Percentiles rank a stretch among this genome's conserved stretches.
phyloP scores from a whole-genome alignment of 2,113 vertebrate genomes.

The Eulemur macaco region DNA sequence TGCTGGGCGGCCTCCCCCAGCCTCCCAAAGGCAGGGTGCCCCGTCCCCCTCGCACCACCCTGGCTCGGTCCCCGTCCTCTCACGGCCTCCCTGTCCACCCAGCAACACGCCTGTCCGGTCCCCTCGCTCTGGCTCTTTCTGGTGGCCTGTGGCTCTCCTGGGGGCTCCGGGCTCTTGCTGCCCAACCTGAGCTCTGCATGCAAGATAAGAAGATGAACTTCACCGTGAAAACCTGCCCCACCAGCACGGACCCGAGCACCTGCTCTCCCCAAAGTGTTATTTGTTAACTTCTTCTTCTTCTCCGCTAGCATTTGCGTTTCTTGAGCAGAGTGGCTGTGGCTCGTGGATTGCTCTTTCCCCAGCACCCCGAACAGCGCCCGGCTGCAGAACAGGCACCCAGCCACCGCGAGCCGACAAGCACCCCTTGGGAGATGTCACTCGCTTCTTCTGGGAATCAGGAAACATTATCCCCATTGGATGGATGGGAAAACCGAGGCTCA shows the following conservation, averaged over 20 bases:
- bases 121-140: no score
- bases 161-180: background rate
- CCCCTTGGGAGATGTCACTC: accelerated
- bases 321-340: background rate
- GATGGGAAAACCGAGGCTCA: background rate
- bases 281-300: background rate
- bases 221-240: accelerated
- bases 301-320: background rate
- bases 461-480: accelerated
- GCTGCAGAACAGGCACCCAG: accelerated
- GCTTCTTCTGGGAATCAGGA: background rate
- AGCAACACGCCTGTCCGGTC: accelerated
- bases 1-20: background rate
- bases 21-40: background rate
- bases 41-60: background rate
- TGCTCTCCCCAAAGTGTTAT: background rate
- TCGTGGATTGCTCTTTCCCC: background rate
- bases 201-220: background rate
- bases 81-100: accelerated
- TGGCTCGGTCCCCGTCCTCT: background rate
- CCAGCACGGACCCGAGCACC: background rate
- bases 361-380: accelerated
- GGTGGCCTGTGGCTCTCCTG: accelerated
- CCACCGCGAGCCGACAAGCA: accelerated
- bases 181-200: no score